A percentile compares a stretch with the other conserved stretches of the same genome.
Evolutionary conservation across 2,797 vertebrate genomes (phyloP).

Genomic region (Alosa sapidissima): DNA sequence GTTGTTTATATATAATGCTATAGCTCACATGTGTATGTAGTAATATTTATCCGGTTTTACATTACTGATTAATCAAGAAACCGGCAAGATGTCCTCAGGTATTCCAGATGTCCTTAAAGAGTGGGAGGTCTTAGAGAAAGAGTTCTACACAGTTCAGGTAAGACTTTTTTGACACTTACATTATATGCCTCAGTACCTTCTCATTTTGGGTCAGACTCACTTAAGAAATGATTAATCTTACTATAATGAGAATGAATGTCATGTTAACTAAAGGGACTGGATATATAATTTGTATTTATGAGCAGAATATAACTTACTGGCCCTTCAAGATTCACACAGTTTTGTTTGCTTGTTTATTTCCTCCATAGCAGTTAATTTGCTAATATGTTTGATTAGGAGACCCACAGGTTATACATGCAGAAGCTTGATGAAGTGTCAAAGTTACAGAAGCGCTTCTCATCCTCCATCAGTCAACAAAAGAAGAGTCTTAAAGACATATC

Average conservation of each 20-base stretch:
- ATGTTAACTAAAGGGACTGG: neutral
- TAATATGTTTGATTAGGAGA: constrained; percentile 74
- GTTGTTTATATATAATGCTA: neutral
- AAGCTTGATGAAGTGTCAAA: constrained; percentile 89
- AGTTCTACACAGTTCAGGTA: constrained; percentile 87
- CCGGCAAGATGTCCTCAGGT: constrained; percentile 59
- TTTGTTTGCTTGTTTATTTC: neutral
- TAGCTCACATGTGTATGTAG: neutral
- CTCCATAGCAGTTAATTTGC: neutral
- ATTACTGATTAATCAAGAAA: neutral
- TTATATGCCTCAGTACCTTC: too few relatives aligned
- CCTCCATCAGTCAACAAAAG: constrained; percentile 80
- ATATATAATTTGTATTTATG: neutral
- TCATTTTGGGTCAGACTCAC: too few relatives aligned
- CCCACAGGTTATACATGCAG: constrained; percentile 84
- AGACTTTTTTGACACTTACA: constrained; percentile 42
- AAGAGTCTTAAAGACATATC: constrained; percentile 81
- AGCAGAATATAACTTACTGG: too few relatives aligned
- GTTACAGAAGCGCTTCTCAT: constrained; percentile 82
- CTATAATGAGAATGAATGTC: neutral
- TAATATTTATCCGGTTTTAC: neutral
- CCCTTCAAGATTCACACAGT: neutral
- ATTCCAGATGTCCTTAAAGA: constrained; percentile 73
- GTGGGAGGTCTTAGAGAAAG: constrained; percentile 83
- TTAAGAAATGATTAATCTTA: too few relatives aligned